A percentile compares a stretch with the other conserved stretches of the same genome.
Evolutionary conservation across 1,140 invertebrate species (phyloP).

Genomic region (Drosophila takahashii): DNA sequence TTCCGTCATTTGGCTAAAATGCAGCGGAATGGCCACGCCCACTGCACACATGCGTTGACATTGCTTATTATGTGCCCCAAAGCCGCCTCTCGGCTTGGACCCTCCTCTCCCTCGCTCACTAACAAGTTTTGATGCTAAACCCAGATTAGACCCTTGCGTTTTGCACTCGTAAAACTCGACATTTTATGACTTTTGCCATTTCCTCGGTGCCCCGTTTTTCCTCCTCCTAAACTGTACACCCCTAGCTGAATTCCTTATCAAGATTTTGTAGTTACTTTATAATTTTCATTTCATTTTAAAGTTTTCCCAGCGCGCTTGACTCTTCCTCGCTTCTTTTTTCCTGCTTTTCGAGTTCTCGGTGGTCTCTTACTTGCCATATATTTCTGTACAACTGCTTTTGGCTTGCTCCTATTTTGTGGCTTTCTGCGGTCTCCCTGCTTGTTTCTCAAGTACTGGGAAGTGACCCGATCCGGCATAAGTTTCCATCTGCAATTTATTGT

Average conservation of each 20-base stretch:
- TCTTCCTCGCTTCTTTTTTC: conserved; percentile 11
- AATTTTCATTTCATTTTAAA: conserved; percentile 79
- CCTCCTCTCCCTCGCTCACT: conserved; percentile 21
- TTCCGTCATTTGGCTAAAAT: conserved; percentile 72
- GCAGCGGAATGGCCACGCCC: conserved; percentile 33
- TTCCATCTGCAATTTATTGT: conserved; percentile 68
- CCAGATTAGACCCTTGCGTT: conserved; percentile 82
- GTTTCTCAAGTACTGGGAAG: conserved; percentile 57
- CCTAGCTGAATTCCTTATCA: conserved; percentile 64
- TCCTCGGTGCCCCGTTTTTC: conserved; percentile 46
- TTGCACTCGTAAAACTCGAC: conserved; percentile 82
- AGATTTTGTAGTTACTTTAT: conserved; percentile 83
- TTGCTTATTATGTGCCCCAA: conserved; percentile 69
- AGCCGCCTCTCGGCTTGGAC: conserved; percentile 30
- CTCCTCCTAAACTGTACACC: conserved; percentile 14
- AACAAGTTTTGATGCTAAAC: conserved; percentile 82
- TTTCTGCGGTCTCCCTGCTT: conserved; percentile 27
- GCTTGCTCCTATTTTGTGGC: conserved; percentile 21
- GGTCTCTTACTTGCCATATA: conserved; percentile 66
- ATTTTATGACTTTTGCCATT: conserved; percentile 83
- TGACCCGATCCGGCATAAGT: conserved; percentile 69
- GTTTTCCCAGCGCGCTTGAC: conserved; percentile 46
- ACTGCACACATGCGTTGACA: conserved; percentile 73
- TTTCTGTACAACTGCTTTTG: conserved; percentile 43
- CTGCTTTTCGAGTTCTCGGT: background rate